These are phyloP conservation scores for Aldabrachelys gigantea DNA, from an alignment of 2,113 vertebrate genomes.

Conservation along the genomic window DNA sequence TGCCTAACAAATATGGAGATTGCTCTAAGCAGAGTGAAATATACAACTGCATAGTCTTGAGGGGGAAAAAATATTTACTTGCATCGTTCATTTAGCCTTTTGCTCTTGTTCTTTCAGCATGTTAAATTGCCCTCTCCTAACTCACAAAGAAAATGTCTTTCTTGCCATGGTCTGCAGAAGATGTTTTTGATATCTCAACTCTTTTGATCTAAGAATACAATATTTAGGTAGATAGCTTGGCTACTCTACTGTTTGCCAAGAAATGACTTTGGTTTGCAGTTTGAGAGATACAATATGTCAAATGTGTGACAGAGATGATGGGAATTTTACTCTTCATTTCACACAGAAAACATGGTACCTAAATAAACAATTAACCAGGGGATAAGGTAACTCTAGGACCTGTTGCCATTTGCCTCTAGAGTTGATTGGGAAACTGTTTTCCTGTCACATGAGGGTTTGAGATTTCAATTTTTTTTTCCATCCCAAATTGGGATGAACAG, in stretches of 20 bases:
- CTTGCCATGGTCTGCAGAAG: neutral
- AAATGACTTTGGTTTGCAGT: neutral
- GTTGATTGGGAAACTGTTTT: neutral
- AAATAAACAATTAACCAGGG: neutral
- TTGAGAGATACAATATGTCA: neutral
- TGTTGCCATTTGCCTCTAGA: neutral
- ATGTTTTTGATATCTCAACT: neutral
- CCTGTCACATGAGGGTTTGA: neutral
- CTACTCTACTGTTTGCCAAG: neutral
- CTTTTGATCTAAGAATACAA: neutral
- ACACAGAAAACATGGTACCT: neutral
- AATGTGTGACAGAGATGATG: neutral
- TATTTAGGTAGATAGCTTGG: neutral
- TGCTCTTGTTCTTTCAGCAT: neutral
- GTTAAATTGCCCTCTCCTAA: neutral
- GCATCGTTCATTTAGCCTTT: neutral
- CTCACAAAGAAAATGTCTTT: neutral
- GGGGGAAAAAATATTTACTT: neutral
- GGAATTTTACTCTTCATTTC: neutral
- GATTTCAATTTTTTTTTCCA: neutral
- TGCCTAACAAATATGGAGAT: neutral
- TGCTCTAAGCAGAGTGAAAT: neutral
- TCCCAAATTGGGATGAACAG: neutral
- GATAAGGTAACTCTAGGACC: neutral
- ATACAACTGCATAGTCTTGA: neutral